These are phyloP conservation scores for Oxyruncus cristatus DNA, from an alignment of 2,113 vertebrate genomes.

Conservation along the genomic window DNA sequence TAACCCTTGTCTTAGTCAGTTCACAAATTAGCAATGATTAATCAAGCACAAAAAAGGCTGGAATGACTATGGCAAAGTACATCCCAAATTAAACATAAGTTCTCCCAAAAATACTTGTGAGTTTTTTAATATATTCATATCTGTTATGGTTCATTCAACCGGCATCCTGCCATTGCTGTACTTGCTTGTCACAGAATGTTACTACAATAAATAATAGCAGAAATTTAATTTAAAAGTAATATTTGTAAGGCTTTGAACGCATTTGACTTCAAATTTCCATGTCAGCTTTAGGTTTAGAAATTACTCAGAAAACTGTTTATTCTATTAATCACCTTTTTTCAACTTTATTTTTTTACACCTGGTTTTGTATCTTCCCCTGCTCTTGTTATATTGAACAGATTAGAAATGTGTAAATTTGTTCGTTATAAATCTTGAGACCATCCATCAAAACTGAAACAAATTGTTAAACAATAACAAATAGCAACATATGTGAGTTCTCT, in stretches of 20 bases:
- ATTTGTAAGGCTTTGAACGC: background rate
- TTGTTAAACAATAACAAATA: background rate
- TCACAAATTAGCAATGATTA: conserved; percentile 31
- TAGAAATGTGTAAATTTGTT: background rate
- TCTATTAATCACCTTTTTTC: background rate
- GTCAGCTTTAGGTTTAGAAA: background rate
- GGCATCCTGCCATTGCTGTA: background rate
- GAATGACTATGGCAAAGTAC: background rate
- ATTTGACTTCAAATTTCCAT: background rate
- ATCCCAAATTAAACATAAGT: background rate
- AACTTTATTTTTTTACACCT: background rate
- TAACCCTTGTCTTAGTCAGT: background rate
- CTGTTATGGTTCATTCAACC: background rate
- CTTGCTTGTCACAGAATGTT: background rate
- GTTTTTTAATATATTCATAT: background rate
- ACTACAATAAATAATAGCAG: background rate
- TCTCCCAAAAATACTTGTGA: background rate
- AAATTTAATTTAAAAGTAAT: background rate
- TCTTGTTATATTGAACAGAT: background rate
- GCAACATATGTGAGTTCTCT: background rate
- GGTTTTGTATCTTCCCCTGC: background rate
- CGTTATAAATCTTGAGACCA: background rate
- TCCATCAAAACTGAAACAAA: background rate
- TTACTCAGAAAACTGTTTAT: background rate
- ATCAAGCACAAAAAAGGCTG: background rate